Percentiles rank a stretch among this genome's conserved stretches.
Conservation (phyloP, 2,888 invertebrate species). For the Tachystola acroxantha region DNA sequence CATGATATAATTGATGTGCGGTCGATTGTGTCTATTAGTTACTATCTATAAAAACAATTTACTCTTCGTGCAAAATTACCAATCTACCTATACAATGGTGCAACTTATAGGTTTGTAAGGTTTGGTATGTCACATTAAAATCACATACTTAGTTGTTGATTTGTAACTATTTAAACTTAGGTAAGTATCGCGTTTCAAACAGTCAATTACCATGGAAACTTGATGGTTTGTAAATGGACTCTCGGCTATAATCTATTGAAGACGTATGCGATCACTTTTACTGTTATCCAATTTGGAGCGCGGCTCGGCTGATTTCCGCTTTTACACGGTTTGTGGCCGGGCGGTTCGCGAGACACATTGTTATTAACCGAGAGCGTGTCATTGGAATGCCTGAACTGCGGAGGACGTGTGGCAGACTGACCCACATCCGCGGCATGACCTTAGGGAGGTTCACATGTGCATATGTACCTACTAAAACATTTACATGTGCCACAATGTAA, state of each 20-base stretch:
- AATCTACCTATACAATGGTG: no score
- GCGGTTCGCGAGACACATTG: conserved; percentile 51
- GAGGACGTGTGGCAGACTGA: conserved; percentile 58
- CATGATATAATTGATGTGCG: no score
- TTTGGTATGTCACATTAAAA: no score
- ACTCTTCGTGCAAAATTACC: no score
- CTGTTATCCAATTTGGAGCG: conserved; percentile 76
- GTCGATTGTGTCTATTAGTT: no score
- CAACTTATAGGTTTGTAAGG: no score
- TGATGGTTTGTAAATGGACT: conserved; percentile 31
- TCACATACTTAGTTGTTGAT: no score
- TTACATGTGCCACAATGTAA: no score
- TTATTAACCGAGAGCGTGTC: conserved; percentile 58
- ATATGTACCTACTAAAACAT: no score
- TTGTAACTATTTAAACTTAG: no score
- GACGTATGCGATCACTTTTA: conserved; percentile 74
- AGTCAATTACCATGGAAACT: conserved; percentile 56
- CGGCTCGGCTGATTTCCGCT: conserved; percentile 68
- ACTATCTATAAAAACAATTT: no score
- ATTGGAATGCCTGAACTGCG: conserved; percentile 45
- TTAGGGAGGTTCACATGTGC: conserved; percentile 1
- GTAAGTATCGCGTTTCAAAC: conserved; percentile 45
- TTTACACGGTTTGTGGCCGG: conserved; percentile 72
- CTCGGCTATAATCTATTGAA: conserved; percentile 57
- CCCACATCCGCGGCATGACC: conserved; percentile 40